Conservation (phyloP, 2,888 invertebrate genomes). For the Pammene aurita region DNA sequence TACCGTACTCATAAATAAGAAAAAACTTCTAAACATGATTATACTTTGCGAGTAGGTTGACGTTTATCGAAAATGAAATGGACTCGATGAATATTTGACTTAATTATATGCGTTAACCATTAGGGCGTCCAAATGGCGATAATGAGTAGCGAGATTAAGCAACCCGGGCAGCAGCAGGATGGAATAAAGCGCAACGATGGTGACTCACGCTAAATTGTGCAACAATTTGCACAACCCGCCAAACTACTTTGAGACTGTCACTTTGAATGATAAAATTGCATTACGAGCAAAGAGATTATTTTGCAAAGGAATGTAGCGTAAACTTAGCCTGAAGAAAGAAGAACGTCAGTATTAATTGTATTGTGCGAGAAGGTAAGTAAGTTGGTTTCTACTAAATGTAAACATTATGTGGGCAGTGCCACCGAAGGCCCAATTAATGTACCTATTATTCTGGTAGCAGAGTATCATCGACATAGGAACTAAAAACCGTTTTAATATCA, state of each 20-base stretch:
- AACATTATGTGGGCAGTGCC: too few species aligned
- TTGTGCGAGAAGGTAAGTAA: neutral
- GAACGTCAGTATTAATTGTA: neutral
- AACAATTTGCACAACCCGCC: slow-evolving; percentile 71
- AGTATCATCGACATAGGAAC: too few species aligned
- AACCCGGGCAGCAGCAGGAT: slow-evolving; percentile 58
- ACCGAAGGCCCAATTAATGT: too few species aligned
- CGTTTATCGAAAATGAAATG: neutral
- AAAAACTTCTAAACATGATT: neutral
- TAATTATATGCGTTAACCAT: slow-evolving; percentile 35
- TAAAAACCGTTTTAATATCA: too few species aligned
- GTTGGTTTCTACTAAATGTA: too few species aligned
- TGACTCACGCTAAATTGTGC: slow-evolving; percentile 74
- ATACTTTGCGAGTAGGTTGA: neutral
- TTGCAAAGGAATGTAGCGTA: slow-evolving; percentile 17
- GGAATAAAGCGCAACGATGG: slow-evolving; percentile 66
- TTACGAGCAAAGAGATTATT: slow-evolving; percentile 49
- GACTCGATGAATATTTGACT: neutral
- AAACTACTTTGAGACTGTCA: slow-evolving; percentile 58
- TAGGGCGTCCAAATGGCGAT: slow-evolving; percentile 52
- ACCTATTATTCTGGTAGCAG: too few species aligned
- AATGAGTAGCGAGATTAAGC: slow-evolving; percentile 65
- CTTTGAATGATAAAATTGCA: slow-evolving; percentile 52
- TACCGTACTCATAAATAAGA: too few species aligned
- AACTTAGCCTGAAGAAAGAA: neutral